Evolutionary conservation across 2,797 vertebrate species (phyloP), one percentile per base, ranked within the genome.

Genomic region (Enteromius radiatus): DNA sequence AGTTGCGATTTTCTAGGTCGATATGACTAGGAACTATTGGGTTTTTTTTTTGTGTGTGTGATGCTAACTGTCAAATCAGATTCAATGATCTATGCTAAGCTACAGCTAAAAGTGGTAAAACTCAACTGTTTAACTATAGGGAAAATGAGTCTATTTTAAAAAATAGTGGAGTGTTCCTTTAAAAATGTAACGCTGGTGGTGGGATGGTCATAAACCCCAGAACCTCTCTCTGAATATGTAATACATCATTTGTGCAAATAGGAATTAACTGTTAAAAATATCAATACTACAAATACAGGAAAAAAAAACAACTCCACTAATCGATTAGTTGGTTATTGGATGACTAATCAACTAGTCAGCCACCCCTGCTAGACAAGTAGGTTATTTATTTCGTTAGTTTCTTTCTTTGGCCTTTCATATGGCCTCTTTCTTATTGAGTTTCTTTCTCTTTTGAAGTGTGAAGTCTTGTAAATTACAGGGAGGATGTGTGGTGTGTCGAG

Each of bases 381-480:
- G 59, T 64, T 49, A 33, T 45, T n/a, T 65, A 4, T 33, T n/a
- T 28, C 2, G 36, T 2, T 10, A 11, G 10, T 73, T 63, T 82
- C 12, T 43, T 26, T 81, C 19, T 82, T 52, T 19, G 4, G 31
- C 67, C 68, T 43, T 10, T 64, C 7, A 23, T n/a, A 45, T 15
- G 45, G 52, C 38, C 31, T 74, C 49, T 76, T 45, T n/a, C 3
- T 10, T 6, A n/a, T 26, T 6, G 11, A 73, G 21, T 67, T 38
- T 77, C 28, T 78, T 14, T 14, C 14, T n/a, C 65, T 79, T 81
- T 84, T 86, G 75, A 84, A 86, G 84, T 86, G 65, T 54, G 43
- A 81, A 54, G 80, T 69, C 19, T 75, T 83, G 79, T 86, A 85
- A 87, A 89, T 87, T 86, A 86, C 76, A 89, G 85, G 85, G 82